Percentiles rank a stretch among this genome's conserved stretches.
These are phyloP conservation scores for Typhlichthys eigenmanni DNA, from an alignment of 2,797 vertebrate species.

Conservation along the genomic window DNA sequence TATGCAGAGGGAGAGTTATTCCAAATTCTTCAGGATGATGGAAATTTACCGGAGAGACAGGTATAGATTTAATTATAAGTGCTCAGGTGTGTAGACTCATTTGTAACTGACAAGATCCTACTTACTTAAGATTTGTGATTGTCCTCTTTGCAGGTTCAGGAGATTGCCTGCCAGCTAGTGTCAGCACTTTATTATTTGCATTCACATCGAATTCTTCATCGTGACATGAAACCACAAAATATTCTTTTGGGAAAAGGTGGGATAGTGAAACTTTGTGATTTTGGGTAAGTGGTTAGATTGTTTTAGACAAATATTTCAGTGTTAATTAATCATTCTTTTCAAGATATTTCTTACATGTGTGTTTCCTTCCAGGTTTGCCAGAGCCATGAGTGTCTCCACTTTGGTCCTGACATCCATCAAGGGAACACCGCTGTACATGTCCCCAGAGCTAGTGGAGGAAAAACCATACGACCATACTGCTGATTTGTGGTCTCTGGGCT, in stretches of 20 bases:
- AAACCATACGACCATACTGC: conserved; percentile 93
- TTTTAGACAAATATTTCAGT: conserved; percentile 4
- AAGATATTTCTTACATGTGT: not conserved
- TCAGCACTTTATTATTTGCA: conserved; percentile 97
- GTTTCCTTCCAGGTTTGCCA: conserved; percentile 85
- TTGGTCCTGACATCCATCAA: conserved; percentile 97
- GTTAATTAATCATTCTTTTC: not conserved
- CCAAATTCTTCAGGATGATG: conserved; percentile 94
- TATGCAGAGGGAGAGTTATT: conserved; percentile 96
- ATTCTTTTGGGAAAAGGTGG: conserved; percentile 92
- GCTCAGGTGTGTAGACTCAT: not conserved
- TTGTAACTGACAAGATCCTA: not conserved
- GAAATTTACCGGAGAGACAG: conserved; percentile 88
- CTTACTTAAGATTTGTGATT: not conserved
- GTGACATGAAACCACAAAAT: conserved; percentile 98
- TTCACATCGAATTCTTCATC: conserved; percentile 95
- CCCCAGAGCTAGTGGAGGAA: conserved; percentile 94
- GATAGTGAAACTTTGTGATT: conserved; percentile 94
- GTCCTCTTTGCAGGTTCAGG: conserved; percentile 77
- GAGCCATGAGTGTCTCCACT: conserved; percentile 94
- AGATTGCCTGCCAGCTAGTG: conserved; percentile 91
- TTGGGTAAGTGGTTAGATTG: conserved; percentile 81
- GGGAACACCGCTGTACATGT: conserved; percentile 97
- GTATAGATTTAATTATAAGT: conserved; percentile 57
- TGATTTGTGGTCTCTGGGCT: conserved; percentile 96